Base-by-base conservation (phyloP, 2,113 vertebrate species). In the Esox niger region DNA sequence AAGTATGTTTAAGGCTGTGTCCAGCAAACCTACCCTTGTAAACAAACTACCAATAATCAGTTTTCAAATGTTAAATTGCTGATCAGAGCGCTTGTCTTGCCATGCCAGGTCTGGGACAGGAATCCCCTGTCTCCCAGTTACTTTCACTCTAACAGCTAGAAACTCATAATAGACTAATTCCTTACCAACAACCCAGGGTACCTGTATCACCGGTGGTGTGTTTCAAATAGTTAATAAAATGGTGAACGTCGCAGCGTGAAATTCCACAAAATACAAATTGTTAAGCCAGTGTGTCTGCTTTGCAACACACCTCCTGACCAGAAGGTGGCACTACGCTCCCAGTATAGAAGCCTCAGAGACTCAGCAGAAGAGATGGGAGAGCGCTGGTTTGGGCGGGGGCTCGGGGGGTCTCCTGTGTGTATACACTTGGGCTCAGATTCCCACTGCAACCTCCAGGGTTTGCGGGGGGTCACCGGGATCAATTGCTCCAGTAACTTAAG, bases 401-500 rank as follows among this genome's bases (percentile, higher is more conserved):
- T 87, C 88, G 88, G 33, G 33, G 33, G 13, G 79, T 92, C 94
- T 95, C 92, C 88, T 67, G 90, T 93, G 92, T 91, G 92, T 91
- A 93, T 91, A 95, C 91, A 91, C 92, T 92, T 90, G 90, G 82
- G 92, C 92, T 95, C 93, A 89, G 84, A 91, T 96, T 98, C 94
- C 92, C 91, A 92, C 88, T 90, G 92, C 89, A 92, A 91, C 83
- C 90, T 92, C 82, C 84, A 93, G 92, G 93, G 94, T 92, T 95
- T 94, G 88, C 91, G 93, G 86, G 72, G 94, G 95, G 95, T 95
- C 94, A 95, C 71, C 72, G 90, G 91, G 94, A 97, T 95, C 95
- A 96, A 98, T 95, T 95, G 95, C 94, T 94, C 86, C 89, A 74
- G 96, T 96, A 97, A 98, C 88, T 84, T 85, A 95, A 98, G 90